Conservation (phyloP, 1,140 invertebrate species). For the Diuraphis noxia region DNA sequence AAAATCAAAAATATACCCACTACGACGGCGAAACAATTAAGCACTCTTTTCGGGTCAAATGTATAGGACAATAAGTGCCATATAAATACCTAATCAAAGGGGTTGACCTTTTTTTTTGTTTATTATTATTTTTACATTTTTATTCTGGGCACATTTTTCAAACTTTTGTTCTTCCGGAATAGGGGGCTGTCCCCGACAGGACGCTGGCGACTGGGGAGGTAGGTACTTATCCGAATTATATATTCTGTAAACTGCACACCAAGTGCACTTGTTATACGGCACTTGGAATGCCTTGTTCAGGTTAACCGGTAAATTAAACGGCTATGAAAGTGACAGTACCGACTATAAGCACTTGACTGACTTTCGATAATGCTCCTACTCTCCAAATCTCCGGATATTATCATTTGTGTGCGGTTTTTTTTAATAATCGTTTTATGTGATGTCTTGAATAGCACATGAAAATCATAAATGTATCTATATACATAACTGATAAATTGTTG, state of each 20-base stretch:
- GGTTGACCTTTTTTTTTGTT: conserved; percentile 40
- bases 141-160: conserved; percentile 12
- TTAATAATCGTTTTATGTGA: neutral
- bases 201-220: conserved; percentile 40
- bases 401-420: neutral
- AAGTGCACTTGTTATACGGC: conserved; percentile 44
- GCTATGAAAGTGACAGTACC: conserved; percentile 51
- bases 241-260: conserved; percentile 36
- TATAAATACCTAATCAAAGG: conserved; percentile 53
- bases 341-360: conserved; percentile 41
- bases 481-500: neutral
- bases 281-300: conserved; percentile 23
- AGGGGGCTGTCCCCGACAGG: conserved; percentile 37
- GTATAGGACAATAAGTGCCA: conserved; percentile 43
- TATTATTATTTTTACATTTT: neutral
- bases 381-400: neutral
- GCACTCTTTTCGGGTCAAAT: conserved; percentile 42
- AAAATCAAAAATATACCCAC: conserved; percentile 44
- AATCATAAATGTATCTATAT: neutral
- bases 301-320: conserved; percentile 53
- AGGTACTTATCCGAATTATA: conserved; percentile 50
- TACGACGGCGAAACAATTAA: conserved; percentile 47
- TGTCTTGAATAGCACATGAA: neutral
- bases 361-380: conserved; percentile 41
- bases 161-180: conserved; percentile 43